phyloP scores from a whole-genome alignment of 2,888 invertebrate genomes.

The Uropetala carovei region DNA sequence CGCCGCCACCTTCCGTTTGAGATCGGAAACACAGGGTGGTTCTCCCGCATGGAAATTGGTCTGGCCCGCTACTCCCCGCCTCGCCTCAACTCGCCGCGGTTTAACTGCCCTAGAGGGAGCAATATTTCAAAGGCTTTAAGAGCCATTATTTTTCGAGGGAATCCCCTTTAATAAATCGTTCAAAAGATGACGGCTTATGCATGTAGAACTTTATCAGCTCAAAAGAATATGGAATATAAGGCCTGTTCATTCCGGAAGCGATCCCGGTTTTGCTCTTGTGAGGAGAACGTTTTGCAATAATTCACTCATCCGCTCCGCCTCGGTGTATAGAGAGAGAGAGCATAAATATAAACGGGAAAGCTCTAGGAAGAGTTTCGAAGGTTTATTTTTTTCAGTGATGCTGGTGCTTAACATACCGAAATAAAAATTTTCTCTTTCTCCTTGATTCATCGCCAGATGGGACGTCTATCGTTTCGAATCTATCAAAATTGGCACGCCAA shows the following conservation, averaged over 20 bases:
- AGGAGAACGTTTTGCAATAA: slow-evolving; percentile 17
- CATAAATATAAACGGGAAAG: neutral
- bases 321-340: neutral
- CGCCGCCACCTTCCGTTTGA: neutral
- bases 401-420: slow-evolving; percentile 7
- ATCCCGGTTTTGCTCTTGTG: neutral
- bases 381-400: neutral
- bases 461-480: too few relatives aligned
- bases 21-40: slow-evolving; percentile 65
- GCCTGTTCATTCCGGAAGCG: slow-evolving; percentile 24
- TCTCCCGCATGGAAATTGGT: slow-evolving; percentile 38
- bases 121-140: slow-evolving; percentile 58
- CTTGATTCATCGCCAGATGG: neutral
- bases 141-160: slow-evolving; percentile 45
- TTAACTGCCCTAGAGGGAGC: slow-evolving; percentile 54
- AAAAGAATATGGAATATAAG: slow-evolving; percentile 36
- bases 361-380: neutral
- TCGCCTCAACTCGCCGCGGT: neutral
- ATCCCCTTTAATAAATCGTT: slow-evolving; percentile 60
- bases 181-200: slow-evolving; percentile 25
- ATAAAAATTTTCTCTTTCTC: neutral
- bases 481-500: too few relatives aligned
- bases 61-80: neutral
- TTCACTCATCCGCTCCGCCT: neutral
- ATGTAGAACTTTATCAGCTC: slow-evolving; percentile 42